These are phyloP conservation scores for Halesus radiatus DNA, from an alignment of 1,140 invertebrate genomes.

Conservation along the genomic window DNA sequence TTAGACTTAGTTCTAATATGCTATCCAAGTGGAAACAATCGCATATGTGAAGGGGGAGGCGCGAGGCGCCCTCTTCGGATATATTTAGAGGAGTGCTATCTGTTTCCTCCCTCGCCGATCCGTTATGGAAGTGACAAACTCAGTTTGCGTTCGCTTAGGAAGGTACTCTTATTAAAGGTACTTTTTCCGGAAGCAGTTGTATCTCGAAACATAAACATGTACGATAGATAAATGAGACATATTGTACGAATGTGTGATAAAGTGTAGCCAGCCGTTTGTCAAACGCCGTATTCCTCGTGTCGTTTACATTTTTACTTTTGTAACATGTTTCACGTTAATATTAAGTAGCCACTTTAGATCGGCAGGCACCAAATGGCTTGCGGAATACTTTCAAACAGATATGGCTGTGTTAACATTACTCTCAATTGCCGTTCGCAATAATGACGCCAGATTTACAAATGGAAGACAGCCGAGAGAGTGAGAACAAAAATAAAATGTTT, in stretches of 20 bases:
- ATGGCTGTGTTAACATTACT: too few species aligned
- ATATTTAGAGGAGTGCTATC: conserved; percentile 9
- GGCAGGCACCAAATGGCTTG: too few species aligned
- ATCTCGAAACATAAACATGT: conserved; percentile 9
- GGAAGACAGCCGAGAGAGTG: too few species aligned
- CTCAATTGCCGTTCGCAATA: too few species aligned
- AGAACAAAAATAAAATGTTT: too few species aligned
- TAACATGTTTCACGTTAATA: too few species aligned
- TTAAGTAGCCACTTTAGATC: too few species aligned
- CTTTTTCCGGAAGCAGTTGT: conserved; percentile 14
- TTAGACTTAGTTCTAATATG: neutral
- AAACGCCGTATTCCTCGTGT: too few species aligned
- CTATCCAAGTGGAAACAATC: conserved; percentile 6
- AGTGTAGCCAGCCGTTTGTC: too few species aligned
- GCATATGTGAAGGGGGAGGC: neutral
- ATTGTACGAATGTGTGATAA: neutral
- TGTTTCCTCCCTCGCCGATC: conserved; percentile 3
- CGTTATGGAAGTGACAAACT: conserved; percentile 15
- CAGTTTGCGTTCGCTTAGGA: neutral
- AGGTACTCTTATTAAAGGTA: neutral
- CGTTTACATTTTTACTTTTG: too few species aligned
- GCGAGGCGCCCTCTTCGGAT: neutral
- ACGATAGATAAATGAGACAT: neutral
- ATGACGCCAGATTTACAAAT: too few species aligned
- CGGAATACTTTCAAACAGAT: too few species aligned